Percentiles rank a stretch among this genome's conserved stretches.
phyloP scores from a whole-genome alignment of 2,797 vertebrate species.

The Pogonophryne albipinna region DNA sequence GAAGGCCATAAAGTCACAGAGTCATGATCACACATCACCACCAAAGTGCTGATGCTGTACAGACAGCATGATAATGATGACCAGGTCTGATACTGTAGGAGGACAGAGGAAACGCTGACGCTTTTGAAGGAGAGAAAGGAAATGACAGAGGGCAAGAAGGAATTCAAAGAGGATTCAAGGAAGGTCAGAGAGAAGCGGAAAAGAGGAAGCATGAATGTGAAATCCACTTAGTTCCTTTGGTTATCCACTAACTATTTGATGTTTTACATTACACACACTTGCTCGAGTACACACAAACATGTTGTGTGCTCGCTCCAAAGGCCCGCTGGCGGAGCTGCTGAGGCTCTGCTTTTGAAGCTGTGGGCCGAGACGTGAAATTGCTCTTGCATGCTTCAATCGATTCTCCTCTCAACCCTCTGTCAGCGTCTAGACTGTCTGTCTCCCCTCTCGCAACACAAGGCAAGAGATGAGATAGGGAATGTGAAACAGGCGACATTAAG shows the following conservation, averaged over 20 bases:
- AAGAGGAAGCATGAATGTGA: constrained; percentile 47
- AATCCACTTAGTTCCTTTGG: constrained; percentile 17
- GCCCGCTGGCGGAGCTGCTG: constrained; percentile 7
- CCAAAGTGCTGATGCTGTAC: constrained; percentile 48
- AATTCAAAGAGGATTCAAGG: constrained; percentile 22
- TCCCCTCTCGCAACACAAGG: constrained; percentile 34
- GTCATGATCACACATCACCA: constrained; percentile 15
- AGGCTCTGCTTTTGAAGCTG: constrained; percentile 46
- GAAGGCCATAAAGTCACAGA: constrained; percentile 2
- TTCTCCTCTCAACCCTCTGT: constrained; percentile 56
- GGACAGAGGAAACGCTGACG: constrained; percentile 62
- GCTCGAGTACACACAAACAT: constrained; percentile 16
- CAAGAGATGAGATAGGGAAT: constrained; percentile 17
- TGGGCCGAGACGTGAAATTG: constrained; percentile 61
- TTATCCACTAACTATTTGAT: background rate
- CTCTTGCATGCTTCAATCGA: constrained; percentile 63
- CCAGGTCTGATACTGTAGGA: constrained; percentile 35
- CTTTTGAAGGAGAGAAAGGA: constrained; percentile 41
- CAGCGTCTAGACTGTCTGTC: constrained; percentile 61
- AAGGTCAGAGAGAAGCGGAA: constrained; percentile 42
- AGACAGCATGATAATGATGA: constrained; percentile 45
- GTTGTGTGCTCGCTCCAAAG: constrained; percentile 2
- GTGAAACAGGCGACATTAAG: constrained; percentile 4
- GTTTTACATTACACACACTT: constrained; percentile 20
- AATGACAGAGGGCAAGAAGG: constrained; percentile 40